A percentile compares a stretch with the other conserved stretches of the same genome.
These are phyloP conservation scores for Geodia barretti DNA, from an alignment of 37 sponge, comb jelly and placozoan species.

Conservation along the genomic window DNA sequence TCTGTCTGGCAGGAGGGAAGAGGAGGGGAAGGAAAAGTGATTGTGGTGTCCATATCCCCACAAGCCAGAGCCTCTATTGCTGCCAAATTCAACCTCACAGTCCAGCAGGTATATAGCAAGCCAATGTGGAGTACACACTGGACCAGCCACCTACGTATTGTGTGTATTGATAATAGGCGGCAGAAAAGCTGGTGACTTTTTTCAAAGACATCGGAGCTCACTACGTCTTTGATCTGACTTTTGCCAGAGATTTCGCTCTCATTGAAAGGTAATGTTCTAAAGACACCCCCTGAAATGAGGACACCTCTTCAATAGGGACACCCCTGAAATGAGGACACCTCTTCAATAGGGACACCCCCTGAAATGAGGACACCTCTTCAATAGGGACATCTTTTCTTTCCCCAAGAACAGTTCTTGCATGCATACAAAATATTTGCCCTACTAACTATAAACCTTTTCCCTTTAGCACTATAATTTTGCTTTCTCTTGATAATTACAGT, in stretches of 20 bases:
- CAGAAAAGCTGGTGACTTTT: conserved; percentile 62
- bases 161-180: conserved; percentile 25
- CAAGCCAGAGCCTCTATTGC: conserved; percentile 92
- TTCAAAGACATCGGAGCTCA: conserved; percentile 73
- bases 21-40: conserved; percentile 12
- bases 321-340: not conserved
- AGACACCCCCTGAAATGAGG: not conserved
- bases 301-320: not conserved
- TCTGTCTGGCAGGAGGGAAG: conserved; percentile 5
- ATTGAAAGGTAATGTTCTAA: conserved; percentile 72
- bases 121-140: too few relatives aligned
- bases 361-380: not conserved
- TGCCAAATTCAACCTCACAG: conserved; percentile 53
- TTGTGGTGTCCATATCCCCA: conserved; percentile 91
- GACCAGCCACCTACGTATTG: too few relatives aligned
- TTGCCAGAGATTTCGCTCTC: conserved; percentile 79
- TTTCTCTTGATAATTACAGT: too few relatives aligned
- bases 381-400: too few relatives aligned
- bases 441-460: too few relatives aligned
- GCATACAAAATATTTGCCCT: too few relatives aligned
- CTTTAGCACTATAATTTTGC: too few relatives aligned
- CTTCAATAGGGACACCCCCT: not conserved
- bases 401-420: too few relatives aligned
- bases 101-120: conserved; percentile 48
- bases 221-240: conserved; percentile 89